phyloP scores from a whole-genome alignment of 2,888 invertebrate species.

The Linhomoeus sp. region DNA sequence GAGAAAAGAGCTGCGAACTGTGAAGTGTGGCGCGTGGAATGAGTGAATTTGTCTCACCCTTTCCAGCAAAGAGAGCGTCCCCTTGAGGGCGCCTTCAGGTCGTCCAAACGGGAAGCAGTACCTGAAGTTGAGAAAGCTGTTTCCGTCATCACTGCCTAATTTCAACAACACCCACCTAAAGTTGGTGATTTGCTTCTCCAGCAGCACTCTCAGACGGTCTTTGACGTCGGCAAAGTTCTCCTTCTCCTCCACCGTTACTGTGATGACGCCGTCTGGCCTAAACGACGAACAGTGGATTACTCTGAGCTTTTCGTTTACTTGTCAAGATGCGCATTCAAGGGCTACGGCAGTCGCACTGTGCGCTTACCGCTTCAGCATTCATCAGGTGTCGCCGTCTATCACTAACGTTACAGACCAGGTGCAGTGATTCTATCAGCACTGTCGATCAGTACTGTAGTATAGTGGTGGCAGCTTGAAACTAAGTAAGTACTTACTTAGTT shows the following conservation, averaged over 20 bases:
- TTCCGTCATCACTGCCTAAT: neutral
- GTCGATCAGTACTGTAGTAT: too few relatives aligned
- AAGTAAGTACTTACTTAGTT: too few relatives aligned
- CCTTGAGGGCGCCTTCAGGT: slow-evolving; percentile 90
- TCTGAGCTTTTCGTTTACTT: too few relatives aligned
- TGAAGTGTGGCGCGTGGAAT: too few relatives aligned
- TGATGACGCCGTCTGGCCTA: slow-evolving; percentile 95
- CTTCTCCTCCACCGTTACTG: slow-evolving; percentile 91
- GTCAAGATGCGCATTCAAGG: too few relatives aligned
- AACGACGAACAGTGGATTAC: too few relatives aligned
- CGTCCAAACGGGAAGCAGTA: slow-evolving; percentile 96
- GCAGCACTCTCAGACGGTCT: slow-evolving; percentile 66
- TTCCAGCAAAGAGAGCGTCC: slow-evolving; percentile 81
- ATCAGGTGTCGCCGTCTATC: neutral
- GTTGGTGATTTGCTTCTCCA: slow-evolving; percentile 96
- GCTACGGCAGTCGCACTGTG: neutral
- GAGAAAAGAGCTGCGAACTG: too few relatives aligned
- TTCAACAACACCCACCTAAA: slow-evolving; percentile 48
- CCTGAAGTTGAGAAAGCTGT: slow-evolving; percentile 33
- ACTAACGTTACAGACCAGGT: neutral
- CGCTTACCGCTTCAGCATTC: neutral
- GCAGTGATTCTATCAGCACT: neutral
- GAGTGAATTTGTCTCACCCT: too few relatives aligned
- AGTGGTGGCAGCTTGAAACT: too few relatives aligned
- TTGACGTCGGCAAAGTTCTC: slow-evolving; percentile 79